Evolutionary conservation across 2,113 vertebrate genomes (phyloP).

Genomic region (Orthonyx spaldingii): DNA sequence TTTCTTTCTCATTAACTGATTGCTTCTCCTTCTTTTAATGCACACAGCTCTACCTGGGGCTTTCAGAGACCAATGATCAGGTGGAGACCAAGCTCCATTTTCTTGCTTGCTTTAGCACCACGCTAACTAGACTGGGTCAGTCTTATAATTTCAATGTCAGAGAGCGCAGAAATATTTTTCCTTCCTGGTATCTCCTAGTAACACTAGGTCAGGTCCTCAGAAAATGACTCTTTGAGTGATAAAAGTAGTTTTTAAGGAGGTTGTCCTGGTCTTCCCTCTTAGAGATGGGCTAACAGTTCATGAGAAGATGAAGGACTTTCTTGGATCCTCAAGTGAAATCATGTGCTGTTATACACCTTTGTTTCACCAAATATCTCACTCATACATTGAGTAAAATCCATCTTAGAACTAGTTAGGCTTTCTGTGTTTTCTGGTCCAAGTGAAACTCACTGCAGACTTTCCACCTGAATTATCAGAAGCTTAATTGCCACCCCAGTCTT

Average conservation of each 20-base stretch:
- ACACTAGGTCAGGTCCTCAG: neutral
- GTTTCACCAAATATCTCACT: neutral
- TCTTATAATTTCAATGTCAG: neutral
- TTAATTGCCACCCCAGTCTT: neutral
- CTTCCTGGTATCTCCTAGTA: neutral
- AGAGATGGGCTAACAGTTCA: neutral
- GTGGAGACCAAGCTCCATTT: neutral
- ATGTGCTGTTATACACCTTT: neutral
- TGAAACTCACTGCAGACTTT: neutral
- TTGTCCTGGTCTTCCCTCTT: neutral
- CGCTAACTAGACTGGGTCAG: neutral
- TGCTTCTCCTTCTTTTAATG: neutral
- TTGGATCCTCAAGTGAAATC: neutral
- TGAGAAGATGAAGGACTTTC: neutral
- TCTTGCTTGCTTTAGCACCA: neutral
- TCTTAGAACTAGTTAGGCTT: neutral
- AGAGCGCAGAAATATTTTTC: neutral
- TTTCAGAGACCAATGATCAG: neutral
- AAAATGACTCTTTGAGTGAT: neutral
- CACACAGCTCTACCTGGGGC: neutral
- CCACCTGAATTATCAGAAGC: neutral
- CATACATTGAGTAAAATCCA: neutral
- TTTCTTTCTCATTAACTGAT: slow-evolving; percentile 23
- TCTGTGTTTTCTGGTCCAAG: neutral
- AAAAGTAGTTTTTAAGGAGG: neutral